Base-by-base conservation (phyloP, 2,888 invertebrate genomes). In the Eustalomyia histrio region DNA sequence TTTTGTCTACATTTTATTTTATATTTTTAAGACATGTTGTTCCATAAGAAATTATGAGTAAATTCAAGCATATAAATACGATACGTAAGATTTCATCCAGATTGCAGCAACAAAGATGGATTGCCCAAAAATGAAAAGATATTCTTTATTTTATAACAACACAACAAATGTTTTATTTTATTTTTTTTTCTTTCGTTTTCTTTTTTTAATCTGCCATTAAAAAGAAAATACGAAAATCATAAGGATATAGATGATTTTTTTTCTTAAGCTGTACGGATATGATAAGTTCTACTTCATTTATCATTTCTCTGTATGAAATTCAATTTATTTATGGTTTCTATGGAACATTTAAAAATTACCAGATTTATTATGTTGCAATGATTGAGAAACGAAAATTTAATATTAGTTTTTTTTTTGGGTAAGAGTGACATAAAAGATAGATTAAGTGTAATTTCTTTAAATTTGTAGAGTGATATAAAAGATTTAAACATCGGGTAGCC, bases 261-360 rank as follows among this genome's bases (percentile, higher is more conserved):
- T 18, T 3, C 24, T 57, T 24, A 29, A 24, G 24, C 21, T 33
- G 16, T 68, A 43, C 57, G 57, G 68, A 68, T 58, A 57, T 47
- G 43, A 47, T 39, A 61, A 61, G 47, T 68, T 79, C 61, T 60
- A 67, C 67, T 73, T 73, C 65, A 73, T 79, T 73, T 79, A 73
- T 68, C 72, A 79, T 67, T 53, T 79, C 29, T 57, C 57, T 16
- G 29, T 16, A 63, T 55, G 29, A 39, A 79, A 79, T 73, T 79
- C 55, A 79, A 79, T 79, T 79, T 79, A 73, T 73, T 67, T 78
- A 72, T 72, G 65, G 72, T 78, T 61, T 61, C 67, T 57, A 6
- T 67, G 61, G 35, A 61, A 73, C 65, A 57, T 73, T 60, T 73
- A 35, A 61, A 29, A 12, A 58, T 63, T 60, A 47, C 72, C 53